These are phyloP conservation scores for Bradynema listronoti DNA, from an alignment of 1,140 invertebrate species.

Conservation along the genomic window DNA sequence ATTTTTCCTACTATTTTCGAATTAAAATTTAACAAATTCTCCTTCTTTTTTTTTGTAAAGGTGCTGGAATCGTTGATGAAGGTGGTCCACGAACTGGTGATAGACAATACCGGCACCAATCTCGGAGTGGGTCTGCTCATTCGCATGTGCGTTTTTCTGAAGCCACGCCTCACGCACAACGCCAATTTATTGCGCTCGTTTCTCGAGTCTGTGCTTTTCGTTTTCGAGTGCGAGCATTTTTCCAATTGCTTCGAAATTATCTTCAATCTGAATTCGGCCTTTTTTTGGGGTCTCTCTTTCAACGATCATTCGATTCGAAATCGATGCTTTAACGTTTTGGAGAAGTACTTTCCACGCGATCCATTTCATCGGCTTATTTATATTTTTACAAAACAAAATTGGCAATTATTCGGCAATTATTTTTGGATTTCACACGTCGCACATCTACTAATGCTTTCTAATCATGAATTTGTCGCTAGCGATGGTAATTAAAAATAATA, in stretches of 20 bases:
- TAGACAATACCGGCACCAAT: not conserved
- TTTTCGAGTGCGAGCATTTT: conserved; percentile 19
- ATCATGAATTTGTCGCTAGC: too few relatives aligned
- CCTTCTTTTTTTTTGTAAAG: not conserved
- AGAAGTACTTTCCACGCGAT: conserved; percentile 21
- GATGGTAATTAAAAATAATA: too few relatives aligned
- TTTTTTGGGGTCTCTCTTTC: conserved; percentile 25
- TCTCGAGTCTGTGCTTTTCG: conserved; percentile 7
- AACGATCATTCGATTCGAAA: not conserved
- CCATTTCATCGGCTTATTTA: conserved; percentile 16
- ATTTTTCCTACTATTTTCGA: not conserved
- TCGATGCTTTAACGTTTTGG: conserved; percentile 22
- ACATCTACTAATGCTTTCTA: conserved; percentile 23
- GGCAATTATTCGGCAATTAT: conserved; percentile 27
- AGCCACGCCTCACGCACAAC: conserved; percentile 14
- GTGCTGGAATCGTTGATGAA: conserved; percentile 5
- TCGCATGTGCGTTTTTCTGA: conserved; percentile 9
- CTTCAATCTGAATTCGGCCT: conserved; percentile 17
- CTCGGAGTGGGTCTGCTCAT: conserved; percentile 14
- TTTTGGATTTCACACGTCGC: conserved; percentile 24
- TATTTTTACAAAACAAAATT: conserved; percentile 24
- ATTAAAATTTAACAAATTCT: not conserved
- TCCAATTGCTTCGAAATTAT: conserved; percentile 4
- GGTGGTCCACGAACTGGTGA: not conserved
- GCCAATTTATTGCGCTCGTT: conserved; percentile 16